Evolutionary conservation across 2,113 vertebrate species (phyloP), one percentile per base, ranked within the genome.

Genomic region (Cariama cristata): DNA sequence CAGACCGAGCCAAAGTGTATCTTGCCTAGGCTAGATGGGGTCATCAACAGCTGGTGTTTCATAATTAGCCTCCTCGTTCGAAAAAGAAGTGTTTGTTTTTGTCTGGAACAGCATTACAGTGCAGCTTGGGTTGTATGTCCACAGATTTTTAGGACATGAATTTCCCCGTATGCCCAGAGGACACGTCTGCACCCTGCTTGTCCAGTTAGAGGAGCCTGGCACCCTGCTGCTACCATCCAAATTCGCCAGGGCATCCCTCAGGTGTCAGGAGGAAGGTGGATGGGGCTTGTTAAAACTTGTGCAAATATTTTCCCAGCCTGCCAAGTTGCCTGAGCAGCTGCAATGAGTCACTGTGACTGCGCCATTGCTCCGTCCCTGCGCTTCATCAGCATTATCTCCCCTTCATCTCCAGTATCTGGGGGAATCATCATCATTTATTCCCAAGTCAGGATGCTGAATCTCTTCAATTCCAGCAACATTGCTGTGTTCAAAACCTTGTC

Each of bases 341-440:
- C 16, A 14, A 67, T 91, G 95, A 92, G 74, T 95, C 71, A 92
- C 95, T 91, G 80, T 91, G 95, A 93, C 76, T 96, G 50, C 21
- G 19, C 53, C 4, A 38, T 93, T 9, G 15, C 49, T 88, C 82
- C 21, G 27, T 4, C 91, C 79, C 28, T 20, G 63, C 3, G 2
- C 79, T 97, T 96, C 95, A 97, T 97, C 96, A 92, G 92, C 85
- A 27, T 50, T 89, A 95, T 96, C 94, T 97, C 90, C 62, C 60
- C 93, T 95, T 96, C 83, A 80, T 91, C 93, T 93, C 16, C 76
- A 60, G 35, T 69, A 88, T 96, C 97, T 96, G 67, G 82, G 71
- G 85, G 97, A 97, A 97, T 91, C 93, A 96, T 93, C 87, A n/a
- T 56, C 86, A 74, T 93, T 96, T 94, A 91, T 77, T 74, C 62